Evolutionary conservation across 35 echinoderm and acorn worm genomes (phyloP), one percentile per base, ranked within the genome.

Genomic region (Ophiothrix spiculata): DNA sequence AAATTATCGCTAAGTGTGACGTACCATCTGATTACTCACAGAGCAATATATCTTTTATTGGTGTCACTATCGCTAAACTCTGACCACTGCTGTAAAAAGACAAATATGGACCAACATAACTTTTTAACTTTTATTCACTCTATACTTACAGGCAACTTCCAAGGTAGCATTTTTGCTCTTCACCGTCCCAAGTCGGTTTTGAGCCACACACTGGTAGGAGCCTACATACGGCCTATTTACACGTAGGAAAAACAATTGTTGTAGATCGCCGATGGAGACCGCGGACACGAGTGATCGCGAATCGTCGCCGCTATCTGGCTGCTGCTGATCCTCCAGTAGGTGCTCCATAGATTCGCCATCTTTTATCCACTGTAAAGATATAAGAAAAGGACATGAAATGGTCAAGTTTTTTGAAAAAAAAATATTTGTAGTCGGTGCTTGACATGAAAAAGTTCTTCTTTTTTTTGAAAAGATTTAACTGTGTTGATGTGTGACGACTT

Each of bases 61-160:
- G n/a, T n/a, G n/a, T n/a, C n/a, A n/a, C n/a, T n/a, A n/a, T n/a
- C n/a, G n/a, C n/a, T n/a, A n/a, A n/a, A n/a, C n/a, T n/a, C n/a
- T n/a, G n/a, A n/a, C n/a, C n/a, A n/a, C n/a, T n/a, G n/a, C n/a
- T n/a, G n/a, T n/a, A n/a, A n/a, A n/a, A n/a, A n/a, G n/a, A n/a
- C n/a, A n/a, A n/a, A n/a, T n/a, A n/a, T n/a, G n/a, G n/a, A n/a
- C n/a, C n/a, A n/a, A n/a, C n/a, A n/a, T n/a, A n/a, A n/a, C n/a
- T n/a, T n/a, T n/a, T n/a, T n/a, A n/a, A n/a, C n/a, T n/a, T n/a
- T n/a, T n/a, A n/a, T n/a, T n/a, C n/a, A n/a, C n/a, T 74, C 33
- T 32, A 38, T 39, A 79, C 81, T 84, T 60, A 84, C 81, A 84
- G 37, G 81, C 81, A 25, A 84, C 81, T 64, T 84, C 81, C 4